Evolutionary conservation across 2,888 invertebrate genomes (phyloP).

Genomic region (Metalampra italica): DNA sequence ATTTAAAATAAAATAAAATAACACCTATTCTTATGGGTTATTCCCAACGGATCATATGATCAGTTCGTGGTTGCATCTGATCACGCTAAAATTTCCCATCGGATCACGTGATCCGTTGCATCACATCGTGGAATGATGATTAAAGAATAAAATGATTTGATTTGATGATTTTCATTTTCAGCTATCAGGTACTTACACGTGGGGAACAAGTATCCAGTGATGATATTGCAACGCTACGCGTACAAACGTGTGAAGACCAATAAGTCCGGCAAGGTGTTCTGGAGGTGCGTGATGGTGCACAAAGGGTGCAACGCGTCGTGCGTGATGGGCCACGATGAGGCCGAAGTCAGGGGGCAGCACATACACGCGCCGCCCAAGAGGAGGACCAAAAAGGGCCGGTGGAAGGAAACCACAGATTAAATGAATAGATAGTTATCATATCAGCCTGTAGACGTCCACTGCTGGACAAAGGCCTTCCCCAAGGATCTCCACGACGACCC

Average conservation of each 20-base stretch:
- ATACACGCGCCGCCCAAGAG: slow-evolving; percentile 30
- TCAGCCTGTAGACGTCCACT: too few relatives aligned
- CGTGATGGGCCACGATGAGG: slow-evolving; percentile 19
- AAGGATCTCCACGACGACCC: too few relatives aligned
- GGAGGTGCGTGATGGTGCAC: slow-evolving; percentile 38
- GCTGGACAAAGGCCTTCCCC: too few relatives aligned
- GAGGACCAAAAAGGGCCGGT: slow-evolving; percentile 15
- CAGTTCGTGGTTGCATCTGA: too few relatives aligned
- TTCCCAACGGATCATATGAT: too few relatives aligned
- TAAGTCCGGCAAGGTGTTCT: slow-evolving; percentile 33
- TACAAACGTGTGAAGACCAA: slow-evolving; percentile 38
- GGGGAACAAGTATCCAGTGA: slow-evolving; percentile 35
- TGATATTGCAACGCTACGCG: slow-evolving; percentile 29
- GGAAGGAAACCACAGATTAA: neutral
- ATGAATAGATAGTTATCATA: neutral
- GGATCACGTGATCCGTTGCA: too few relatives aligned
- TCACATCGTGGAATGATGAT: too few relatives aligned
- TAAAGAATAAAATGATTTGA: too few relatives aligned
- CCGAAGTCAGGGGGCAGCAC: slow-evolving; percentile 21
- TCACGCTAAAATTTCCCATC: too few relatives aligned
- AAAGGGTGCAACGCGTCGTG: slow-evolving; percentile 34
- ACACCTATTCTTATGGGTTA: too few relatives aligned
- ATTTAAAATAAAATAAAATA: too few relatives aligned
- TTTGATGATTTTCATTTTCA: too few relatives aligned
- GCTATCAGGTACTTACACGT: slow-evolving; percentile 26